Evolutionary conservation across 2,797 vertebrate genomes (phyloP).

Genomic region (Sebastes hubbsi): DNA sequence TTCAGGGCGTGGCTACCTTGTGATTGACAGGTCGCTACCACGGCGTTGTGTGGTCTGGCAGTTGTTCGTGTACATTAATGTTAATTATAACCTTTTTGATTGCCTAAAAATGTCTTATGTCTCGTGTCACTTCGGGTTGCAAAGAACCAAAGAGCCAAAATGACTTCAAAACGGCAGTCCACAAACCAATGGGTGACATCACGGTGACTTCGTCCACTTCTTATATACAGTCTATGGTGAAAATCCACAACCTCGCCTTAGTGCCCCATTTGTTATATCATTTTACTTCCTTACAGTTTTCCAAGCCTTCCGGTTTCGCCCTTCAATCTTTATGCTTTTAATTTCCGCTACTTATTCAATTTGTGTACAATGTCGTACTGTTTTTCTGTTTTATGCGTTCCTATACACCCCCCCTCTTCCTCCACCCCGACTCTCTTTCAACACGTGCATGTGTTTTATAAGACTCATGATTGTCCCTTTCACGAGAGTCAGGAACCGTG

Average conservation of each 20-base stretch:
- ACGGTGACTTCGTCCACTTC: too few relatives aligned
- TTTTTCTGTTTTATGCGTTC: not conserved
- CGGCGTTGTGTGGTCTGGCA: too few relatives aligned
- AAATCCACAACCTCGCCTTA: not conserved
- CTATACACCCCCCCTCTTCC: not conserved
- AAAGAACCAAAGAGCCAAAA: too few relatives aligned
- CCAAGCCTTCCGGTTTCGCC: not conserved
- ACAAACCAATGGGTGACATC: too few relatives aligned
- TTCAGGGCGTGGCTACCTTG: too few relatives aligned
- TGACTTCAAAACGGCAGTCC: too few relatives aligned
- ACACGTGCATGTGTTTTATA: slow-evolving; percentile 35
- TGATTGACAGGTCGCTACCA: too few relatives aligned
- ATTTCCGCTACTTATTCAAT: not conserved
- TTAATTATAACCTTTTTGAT: too few relatives aligned
- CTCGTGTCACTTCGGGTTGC: too few relatives aligned
- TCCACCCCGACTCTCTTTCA: slow-evolving; percentile 7
- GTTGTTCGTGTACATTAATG: too few relatives aligned
- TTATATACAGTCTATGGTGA: not conserved
- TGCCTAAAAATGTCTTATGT: too few relatives aligned
- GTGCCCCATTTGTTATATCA: not conserved
- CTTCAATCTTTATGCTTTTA: not conserved
- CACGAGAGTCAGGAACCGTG: slow-evolving; percentile 44
- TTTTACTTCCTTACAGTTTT: not conserved
- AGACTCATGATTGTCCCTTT: slow-evolving; percentile 53
- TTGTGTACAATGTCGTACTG: not conserved